Percentiles rank a stretch among this genome's conserved stretches.
phyloP scores from a whole-genome alignment of 1,140 invertebrate species.

The Tetramorium simillimum region DNA sequence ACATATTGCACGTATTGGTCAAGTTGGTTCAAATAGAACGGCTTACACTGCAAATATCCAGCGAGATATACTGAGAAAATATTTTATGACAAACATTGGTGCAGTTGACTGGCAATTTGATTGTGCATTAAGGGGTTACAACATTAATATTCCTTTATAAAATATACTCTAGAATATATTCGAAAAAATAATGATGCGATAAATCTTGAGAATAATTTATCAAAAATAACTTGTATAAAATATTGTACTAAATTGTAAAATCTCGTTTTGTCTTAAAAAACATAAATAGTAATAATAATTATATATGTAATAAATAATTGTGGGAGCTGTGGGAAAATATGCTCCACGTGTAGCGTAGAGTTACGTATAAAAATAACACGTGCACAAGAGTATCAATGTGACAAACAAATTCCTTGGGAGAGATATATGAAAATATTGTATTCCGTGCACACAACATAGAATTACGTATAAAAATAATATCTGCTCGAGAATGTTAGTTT shows the following conservation, averaged over 20 bases:
- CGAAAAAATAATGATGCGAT: not conserved
- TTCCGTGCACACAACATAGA: not conserved
- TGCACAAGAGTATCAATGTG: not conserved
- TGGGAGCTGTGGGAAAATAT: no score
- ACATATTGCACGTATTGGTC: not conserved
- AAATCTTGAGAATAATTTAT: not conserved
- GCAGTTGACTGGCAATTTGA: slow-evolving; percentile 5
- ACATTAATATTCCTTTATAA: not conserved
- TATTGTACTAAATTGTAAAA: no score
- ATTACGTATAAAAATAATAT: slow-evolving; percentile 1
- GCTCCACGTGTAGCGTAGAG: not conserved
- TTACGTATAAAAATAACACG: not conserved
- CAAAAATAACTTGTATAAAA: no score
- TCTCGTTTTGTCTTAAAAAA: no score
- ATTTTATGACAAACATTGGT: not conserved
- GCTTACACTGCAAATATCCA: not conserved
- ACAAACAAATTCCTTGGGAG: not conserved
- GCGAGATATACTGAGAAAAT: not conserved
- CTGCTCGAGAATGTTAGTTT: not conserved
- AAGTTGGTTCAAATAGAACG: not conserved
- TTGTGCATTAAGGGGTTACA: not conserved
- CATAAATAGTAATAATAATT: no score
- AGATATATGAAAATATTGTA: not conserved
- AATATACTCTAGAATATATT: not conserved
- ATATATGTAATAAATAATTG: no score